These are phyloP conservation scores for Ambastaia sidthimunki DNA, from an alignment of 2,797 vertebrate species.

Conservation along the genomic window DNA sequence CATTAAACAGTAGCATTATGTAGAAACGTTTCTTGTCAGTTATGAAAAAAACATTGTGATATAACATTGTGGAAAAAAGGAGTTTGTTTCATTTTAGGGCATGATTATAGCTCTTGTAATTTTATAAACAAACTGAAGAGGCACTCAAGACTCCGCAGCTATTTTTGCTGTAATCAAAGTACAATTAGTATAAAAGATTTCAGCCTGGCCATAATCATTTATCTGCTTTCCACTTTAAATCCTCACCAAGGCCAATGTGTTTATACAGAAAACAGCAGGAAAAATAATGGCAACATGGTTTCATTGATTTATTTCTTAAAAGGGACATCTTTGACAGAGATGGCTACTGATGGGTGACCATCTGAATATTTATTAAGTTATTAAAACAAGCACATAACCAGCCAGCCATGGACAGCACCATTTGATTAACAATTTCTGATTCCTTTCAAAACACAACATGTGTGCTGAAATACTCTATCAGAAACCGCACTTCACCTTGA, in stretches of 20 bases:
- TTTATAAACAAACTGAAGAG: slow-evolving; percentile 26
- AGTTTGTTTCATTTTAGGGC: neutral
- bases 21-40: too few species aligned
- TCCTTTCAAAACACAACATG: slow-evolving; percentile 11
- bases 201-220: neutral
- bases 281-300: neutral
- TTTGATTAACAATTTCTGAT: slow-evolving; percentile 25
- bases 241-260: neutral
- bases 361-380: slow-evolving; percentile 4
- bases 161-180: slow-evolving; percentile 18
- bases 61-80: neutral
- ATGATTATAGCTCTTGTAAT: slow-evolving; percentile 21
- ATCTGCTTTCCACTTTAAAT: slow-evolving; percentile 6
- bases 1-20: too few species aligned
- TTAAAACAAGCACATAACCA: slow-evolving; percentile 15
- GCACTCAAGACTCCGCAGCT: neutral
- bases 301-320: slow-evolving; percentile 4
- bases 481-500: neutral
- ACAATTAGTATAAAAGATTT: neutral
- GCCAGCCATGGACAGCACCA: neutral
- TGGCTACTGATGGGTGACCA: neutral
- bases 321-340: slow-evolving; percentile 14
- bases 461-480: neutral
- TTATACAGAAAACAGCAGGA: neutral
- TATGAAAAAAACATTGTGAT: neutral